Base-by-base conservation (phyloP, 2,797 vertebrate genomes). In the Orientallactaga sibirica region DNA sequence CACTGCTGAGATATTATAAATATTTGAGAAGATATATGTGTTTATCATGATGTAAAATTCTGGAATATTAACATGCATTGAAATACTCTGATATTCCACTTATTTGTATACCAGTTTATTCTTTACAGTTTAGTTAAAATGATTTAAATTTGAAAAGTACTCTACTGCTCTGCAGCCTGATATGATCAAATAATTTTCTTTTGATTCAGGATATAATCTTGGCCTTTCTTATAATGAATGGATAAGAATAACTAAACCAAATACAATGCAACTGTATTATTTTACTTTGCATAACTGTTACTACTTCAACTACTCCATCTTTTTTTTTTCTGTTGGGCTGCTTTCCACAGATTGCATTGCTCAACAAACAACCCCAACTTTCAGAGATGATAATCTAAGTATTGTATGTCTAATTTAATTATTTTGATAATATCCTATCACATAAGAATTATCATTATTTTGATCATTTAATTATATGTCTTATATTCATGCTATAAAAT, bases 221-320 rank as follows among this genome's bases (percentile, higher is more conserved):
- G 43, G 3, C 5, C n/a, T 95, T 80, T 85, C 52, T 55, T 62
- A 41, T 48, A 67, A 67, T 37, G 37, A 74, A 2, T 52, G 64
- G 29, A 19, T 81, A 16, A 64, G 22, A 88, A 93, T 62, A 70
- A 93, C 86, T 19, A 95, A 93, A 67, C 5, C 2, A 93, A 91
- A 80, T 4, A 66, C 1, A 90, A 81, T 16, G 1, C 22, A 11
- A 3, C 1, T 11, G 5, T 58, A 58, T 48, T 16, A 58, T 58
- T 58, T 58, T 58, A 58, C 55, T 62, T 77, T 68, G 4, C 87
- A 0, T 74, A 90, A 85, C 75, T 71, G 5, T 71, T 85, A 68
- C 16, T 14, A 58, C 48, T 8, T 48, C 10, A 48, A 12, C 55
- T 58, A 58, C 16, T 58, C 16, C 74, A 73, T 10, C n/a, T 18